Conservation (phyloP, 2,113 vertebrate genomes). For the Nematolebias whitei region DNA sequence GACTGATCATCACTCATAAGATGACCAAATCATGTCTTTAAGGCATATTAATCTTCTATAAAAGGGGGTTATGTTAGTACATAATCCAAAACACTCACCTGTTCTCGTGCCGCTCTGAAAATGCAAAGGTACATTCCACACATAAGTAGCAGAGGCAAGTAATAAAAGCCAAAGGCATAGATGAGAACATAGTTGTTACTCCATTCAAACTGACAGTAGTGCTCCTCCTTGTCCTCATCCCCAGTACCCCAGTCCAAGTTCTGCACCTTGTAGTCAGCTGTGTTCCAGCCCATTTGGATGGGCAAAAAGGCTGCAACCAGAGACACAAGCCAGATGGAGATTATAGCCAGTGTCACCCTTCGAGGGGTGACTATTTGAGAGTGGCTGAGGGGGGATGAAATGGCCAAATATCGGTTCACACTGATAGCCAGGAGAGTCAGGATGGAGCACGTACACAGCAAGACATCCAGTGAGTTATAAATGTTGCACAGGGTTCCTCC, state of each 20-base stretch:
- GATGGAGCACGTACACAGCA: conserved; percentile 93
- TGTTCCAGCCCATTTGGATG: conserved; percentile 94
- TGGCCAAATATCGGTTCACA: conserved; percentile 90
- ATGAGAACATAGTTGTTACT: conserved; percentile 86
- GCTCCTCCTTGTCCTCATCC: conserved; percentile 53
- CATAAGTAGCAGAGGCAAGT: conserved; percentile 90
- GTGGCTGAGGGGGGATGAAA: conserved; percentile 89
- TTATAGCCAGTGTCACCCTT: conserved; percentile 81
- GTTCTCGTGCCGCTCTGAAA: conserved; percentile 88
- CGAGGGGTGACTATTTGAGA: conserved; percentile 80
- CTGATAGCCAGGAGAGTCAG: conserved; percentile 94
- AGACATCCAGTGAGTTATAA: conserved; percentile 89
- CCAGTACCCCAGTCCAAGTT: conserved; percentile 60
- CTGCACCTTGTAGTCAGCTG: conserved; percentile 79
- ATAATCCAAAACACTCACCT: conserved; percentile 59
- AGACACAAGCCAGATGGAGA: conserved; percentile 86
- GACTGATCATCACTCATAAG: too few relatives aligned
- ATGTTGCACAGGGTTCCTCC: conserved; percentile 86
- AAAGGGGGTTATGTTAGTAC: background rate
- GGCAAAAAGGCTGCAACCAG: conserved; percentile 88
- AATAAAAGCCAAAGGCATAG: conserved; percentile 85
- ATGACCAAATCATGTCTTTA: background rate
- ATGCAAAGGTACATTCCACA: conserved; percentile 90
- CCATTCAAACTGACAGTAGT: conserved; percentile 85
- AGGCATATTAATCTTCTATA: background rate